phyloP scores from a whole-genome alignment of 2,888 invertebrate genomes.

The Stenodema calcarata region DNA sequence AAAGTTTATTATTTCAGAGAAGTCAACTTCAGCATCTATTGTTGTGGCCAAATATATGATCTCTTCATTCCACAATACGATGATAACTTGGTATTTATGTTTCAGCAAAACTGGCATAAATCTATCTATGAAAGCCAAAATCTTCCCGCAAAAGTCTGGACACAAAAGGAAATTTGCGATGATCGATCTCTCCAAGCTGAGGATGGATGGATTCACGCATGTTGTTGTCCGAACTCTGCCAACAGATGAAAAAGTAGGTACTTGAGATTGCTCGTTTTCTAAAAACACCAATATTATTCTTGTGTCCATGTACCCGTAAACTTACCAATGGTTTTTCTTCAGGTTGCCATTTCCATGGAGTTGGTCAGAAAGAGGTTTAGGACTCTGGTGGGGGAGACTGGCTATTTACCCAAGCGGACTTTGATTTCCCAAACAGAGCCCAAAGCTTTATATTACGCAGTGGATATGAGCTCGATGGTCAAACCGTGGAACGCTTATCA shows the following conservation, averaged over 20 bases:
- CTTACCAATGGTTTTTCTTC: constrained; percentile 58
- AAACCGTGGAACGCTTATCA: constrained; percentile 66
- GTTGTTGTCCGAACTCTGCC: constrained; percentile 73
- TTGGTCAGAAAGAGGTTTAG: constrained; percentile 65
- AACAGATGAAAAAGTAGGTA: constrained; percentile 67
- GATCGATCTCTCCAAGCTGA: constrained; percentile 70
- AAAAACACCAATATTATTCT: too few relatives aligned
- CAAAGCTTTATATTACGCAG: constrained; percentile 68
- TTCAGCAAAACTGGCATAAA: constrained; percentile 67
- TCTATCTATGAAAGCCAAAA: constrained; percentile 67
- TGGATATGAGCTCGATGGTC: constrained; percentile 67
- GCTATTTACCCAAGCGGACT: constrained; percentile 60
- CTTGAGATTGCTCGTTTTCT: too few relatives aligned
- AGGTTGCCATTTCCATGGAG: constrained; percentile 72
- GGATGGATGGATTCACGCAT: constrained; percentile 71
- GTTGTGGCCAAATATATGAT: too few relatives aligned
- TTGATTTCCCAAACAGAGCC: constrained; percentile 67
- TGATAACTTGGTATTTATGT: constrained; percentile 50
- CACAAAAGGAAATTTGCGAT: constrained; percentile 63
- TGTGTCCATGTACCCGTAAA: not conserved
- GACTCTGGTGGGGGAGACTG: constrained; percentile 59
- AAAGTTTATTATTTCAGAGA: too few relatives aligned
- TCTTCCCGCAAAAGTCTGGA: constrained; percentile 57
- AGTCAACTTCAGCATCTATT: too few relatives aligned
- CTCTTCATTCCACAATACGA: too few relatives aligned